These are phyloP conservation scores for Nothobranchius kuhntae DNA, from an alignment of 2,113 vertebrate species.

Conservation along the genomic window DNA sequence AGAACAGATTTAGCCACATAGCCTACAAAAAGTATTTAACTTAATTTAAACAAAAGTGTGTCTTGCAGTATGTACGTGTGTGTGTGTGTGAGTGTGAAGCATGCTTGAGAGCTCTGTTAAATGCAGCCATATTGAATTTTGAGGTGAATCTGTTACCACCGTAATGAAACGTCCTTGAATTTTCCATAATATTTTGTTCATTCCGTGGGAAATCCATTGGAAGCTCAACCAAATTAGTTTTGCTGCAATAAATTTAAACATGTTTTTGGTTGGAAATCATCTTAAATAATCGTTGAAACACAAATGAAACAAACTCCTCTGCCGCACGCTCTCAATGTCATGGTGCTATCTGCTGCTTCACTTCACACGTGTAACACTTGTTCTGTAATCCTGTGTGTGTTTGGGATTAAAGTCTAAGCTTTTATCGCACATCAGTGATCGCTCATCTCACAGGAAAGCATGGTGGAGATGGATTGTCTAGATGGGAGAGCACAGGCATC, in stretches of 20 bases:
- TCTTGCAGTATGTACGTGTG: too few species aligned
- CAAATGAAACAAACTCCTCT: conserved; percentile 3
- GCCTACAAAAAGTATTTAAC: too few species aligned
- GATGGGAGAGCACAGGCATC: conserved; percentile 45
- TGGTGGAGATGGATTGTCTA: conserved; percentile 48
- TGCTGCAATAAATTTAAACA: not conserved
- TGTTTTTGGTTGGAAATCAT: not conserved
- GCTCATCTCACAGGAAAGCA: conserved; percentile 42
- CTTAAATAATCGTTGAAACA: not conserved
- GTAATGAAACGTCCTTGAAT: too few species aligned
- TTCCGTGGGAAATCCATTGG: too few species aligned
- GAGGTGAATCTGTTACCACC: too few species aligned
- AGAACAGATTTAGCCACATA: too few species aligned
- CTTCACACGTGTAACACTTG: conserved; percentile 44
- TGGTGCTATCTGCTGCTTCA: not conserved
- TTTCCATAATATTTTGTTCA: too few species aligned
- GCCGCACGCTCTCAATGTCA: conserved; percentile 20
- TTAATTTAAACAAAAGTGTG: too few species aligned
- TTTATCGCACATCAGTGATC: conserved; percentile 59
- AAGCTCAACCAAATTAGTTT: too few species aligned
- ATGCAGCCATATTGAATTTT: too few species aligned
- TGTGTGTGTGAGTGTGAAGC: too few species aligned
- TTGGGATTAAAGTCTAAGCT: conserved; percentile 58
- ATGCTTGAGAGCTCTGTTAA: too few species aligned
- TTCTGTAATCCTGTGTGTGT: conserved; percentile 50